Evolutionary conservation across 2,113 vertebrate genomes (phyloP), one percentile per base, ranked within the genome.

Genomic region (Acinonyx jubatus): DNA sequence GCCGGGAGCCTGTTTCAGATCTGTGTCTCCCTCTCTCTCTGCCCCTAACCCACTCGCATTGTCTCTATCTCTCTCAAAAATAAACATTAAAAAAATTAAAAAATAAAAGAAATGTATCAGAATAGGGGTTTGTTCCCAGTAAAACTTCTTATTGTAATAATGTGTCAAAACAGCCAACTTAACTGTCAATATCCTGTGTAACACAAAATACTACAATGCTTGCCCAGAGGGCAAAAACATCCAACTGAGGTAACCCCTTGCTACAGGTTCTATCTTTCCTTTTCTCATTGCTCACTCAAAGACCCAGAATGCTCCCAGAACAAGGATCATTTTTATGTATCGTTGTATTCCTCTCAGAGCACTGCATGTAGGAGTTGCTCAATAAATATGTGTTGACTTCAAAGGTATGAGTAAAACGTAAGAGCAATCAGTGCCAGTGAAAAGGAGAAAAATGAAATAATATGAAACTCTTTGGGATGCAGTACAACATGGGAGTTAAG

Each of bases 401-500:
- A 74, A 85, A 86, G 63, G 36, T 5, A 73, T 4, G 3, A 45
- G 25, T 80, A 33, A 95, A 85, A 65, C 7, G 29, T 15, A 61
- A n/a, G 23, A 63, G 2, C 25, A 68, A 29, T 48, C 36, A 36
- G 6, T 33, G 8, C 57, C 23, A 69, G 15, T 65, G 18, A 73
- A 33, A 90, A 61, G 15, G 48, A 83, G 31, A 18, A 31, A 1
- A 9, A 81, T 55, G 13, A 36, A 87, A 23, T 27, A 31, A 29
- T 23, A 3, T 68, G 45, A 86, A 68, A 36, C 36, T 16, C 33
- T 48, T 61, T 14, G 48, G 3, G 63, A 68, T 45, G 9, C 14
- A 82, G 38, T 27, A 14, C 66, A 50, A 36, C 0, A 14, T 0
- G 21, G 8, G 52, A 29, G 68, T 57, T 48, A 38, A 41, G 16